Evolutionary conservation across 2,797 vertebrate species (phyloP), one percentile per base, ranked within the genome.

Genomic region (Strix occidentalis): DNA sequence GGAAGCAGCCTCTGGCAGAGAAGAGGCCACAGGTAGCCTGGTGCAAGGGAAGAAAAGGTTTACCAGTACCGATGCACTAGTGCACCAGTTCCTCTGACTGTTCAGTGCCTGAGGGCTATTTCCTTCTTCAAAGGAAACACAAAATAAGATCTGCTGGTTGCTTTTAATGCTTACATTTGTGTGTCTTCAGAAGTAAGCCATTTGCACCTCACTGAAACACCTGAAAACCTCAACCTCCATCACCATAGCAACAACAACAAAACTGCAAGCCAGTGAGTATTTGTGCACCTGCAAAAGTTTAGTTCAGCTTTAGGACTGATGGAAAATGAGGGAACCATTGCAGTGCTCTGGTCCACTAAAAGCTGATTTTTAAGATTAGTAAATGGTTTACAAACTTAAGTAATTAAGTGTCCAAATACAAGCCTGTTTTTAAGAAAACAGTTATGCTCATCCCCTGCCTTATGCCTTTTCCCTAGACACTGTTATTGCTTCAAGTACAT

Each of bases 11-110:
- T 7, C 16, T 24, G 25, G 82, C 28, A 82, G 15, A 77, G 46
- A 19, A 60, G n/a, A 39, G 43, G 43, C 15, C 56, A 43, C 3
- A 0, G 8, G n/a, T 3, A n/a, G 33, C 1, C 24, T 31, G 28
- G 24, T 28, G 35, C 43, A 43, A 45, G 14, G 33, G 37, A 89
- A 69, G 18, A n/a, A 35, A 61, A n/a, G 7, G 20, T 56, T 60
- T 29, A 20, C 28, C 13, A 8, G 24, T 10, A 56, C 2, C 0
- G 0, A 13, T 21, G 41, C 23, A 43, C 21, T 25, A 16, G 12
- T 28, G 29, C 39, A 39, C 18, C 43, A 33, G 39, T 5, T 20
- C 3, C 2, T 24, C 57, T 13, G 5, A 6, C 35, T 50, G 54
- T 29, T 63, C 45, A 28, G 56, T 25, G 74, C 70, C 58, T 39